A percentile compares a stretch with the other conserved stretches of the same genome.
phyloP scores from a whole-genome alignment of 2,113 vertebrate genomes.

The Oreochromis aureus region DNA sequence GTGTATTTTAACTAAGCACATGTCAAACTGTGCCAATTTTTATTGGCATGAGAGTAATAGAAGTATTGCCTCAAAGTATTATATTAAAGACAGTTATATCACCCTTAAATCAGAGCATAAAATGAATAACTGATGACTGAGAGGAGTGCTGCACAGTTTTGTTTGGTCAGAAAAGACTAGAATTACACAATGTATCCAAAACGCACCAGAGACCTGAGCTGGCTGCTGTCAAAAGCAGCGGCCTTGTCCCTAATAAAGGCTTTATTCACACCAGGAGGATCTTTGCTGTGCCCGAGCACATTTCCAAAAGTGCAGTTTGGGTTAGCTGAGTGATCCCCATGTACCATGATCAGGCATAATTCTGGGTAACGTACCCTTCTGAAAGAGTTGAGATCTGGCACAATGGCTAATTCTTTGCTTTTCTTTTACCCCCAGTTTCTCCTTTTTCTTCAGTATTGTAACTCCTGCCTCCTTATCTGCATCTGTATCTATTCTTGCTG shows the following conservation, averaged over 20 bases:
- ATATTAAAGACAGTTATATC: background rate
- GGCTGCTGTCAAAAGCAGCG: background rate
- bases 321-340: background rate
- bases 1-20: background rate
- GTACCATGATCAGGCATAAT: background rate
- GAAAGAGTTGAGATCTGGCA: background rate
- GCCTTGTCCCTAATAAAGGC: background rate
- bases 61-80: background rate
- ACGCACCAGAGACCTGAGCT: background rate
- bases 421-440: background rate
- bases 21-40: background rate
- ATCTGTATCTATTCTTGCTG: constrained; percentile 4
- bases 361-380: background rate
- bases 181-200: background rate
- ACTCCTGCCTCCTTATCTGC: background rate
- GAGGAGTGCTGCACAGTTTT: background rate
- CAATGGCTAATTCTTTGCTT: background rate
- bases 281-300: background rate
- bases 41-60: constrained; percentile 8
- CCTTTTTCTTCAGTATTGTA: background rate
- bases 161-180: background rate
- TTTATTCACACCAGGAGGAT: background rate
- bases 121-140: background rate
- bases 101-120: background rate
- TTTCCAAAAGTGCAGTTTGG: background rate